These are phyloP conservation scores for Cabera pusaria DNA, from an alignment of 2,888 invertebrate genomes.

Conservation along the genomic window DNA sequence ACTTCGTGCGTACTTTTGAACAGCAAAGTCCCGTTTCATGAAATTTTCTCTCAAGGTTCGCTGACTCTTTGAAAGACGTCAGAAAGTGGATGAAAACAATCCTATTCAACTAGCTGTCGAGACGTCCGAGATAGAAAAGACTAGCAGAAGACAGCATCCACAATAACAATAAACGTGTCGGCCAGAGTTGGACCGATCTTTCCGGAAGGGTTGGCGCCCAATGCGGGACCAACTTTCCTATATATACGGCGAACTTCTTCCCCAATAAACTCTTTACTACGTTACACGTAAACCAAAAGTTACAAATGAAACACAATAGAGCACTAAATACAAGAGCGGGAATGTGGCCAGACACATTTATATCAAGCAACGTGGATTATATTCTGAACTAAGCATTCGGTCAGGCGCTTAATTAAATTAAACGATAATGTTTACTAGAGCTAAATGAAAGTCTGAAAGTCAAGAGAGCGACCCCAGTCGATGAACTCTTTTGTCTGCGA, in stretches of 20 bases:
- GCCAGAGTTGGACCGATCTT: constrained; percentile 38
- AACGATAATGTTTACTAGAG: background rate
- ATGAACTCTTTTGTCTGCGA: constrained; percentile 12
- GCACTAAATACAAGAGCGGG: no score
- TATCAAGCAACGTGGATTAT: no score
- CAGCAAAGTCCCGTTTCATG: constrained; percentile 30
- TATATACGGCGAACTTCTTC: constrained; percentile 14
- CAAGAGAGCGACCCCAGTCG: constrained; percentile 3
- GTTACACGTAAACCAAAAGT: constrained; percentile 23
- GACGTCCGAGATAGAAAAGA: constrained; percentile 36
- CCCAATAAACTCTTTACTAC: constrained; percentile 18
- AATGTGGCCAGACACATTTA: background rate
- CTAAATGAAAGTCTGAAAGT: constrained; percentile 1
- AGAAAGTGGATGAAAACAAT: constrained; percentile 51
- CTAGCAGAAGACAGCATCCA: constrained; percentile 39
- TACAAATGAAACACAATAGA: constrained; percentile 2
- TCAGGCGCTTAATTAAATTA: constrained; percentile 1
- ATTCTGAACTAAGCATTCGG: background rate
- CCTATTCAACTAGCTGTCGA: constrained; percentile 46
- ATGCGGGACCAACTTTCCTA: constrained; percentile 45
- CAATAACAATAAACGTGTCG: constrained; percentile 55
- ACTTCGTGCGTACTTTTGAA: constrained; percentile 22
- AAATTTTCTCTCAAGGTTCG: constrained; percentile 39
- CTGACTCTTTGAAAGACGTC: constrained; percentile 43
- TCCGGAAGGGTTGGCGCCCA: constrained; percentile 51